Conservation (phyloP, 2,113 vertebrate genomes). For the Octodon degus region DNA sequence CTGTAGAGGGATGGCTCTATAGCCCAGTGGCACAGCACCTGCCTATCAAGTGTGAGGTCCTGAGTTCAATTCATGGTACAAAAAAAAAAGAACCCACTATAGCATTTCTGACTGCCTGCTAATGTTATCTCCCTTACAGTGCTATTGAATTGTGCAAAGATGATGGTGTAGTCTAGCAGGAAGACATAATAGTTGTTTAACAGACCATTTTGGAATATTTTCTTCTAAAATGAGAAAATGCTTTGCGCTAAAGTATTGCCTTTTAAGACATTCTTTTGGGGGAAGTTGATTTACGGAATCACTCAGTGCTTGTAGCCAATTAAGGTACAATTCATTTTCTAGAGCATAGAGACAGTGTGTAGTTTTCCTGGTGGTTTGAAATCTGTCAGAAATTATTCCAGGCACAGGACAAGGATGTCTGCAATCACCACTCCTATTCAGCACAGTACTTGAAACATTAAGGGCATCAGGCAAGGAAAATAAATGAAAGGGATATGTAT, state of each 20-base stretch:
- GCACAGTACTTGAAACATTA: too few species aligned
- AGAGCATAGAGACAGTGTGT: neutral
- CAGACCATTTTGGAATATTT: neutral
- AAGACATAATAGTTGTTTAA: conserved; percentile 18
- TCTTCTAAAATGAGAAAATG: neutral
- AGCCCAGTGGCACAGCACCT: too few species aligned
- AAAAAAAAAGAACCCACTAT: neutral
- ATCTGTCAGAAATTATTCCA: neutral
- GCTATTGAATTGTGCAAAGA: neutral
- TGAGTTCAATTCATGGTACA: too few species aligned
- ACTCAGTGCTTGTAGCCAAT: neutral
- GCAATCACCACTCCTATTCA: neutral
- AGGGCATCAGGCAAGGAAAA: too few species aligned
- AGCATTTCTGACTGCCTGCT: neutral
- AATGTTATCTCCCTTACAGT: neutral
- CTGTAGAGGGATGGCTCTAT: too few species aligned
- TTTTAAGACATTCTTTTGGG: neutral
- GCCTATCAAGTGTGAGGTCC: too few species aligned
- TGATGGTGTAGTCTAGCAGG: neutral
- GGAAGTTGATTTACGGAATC: neutral
- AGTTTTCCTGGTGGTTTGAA: neutral
- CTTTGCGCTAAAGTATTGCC: neutral
- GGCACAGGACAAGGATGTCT: neutral
- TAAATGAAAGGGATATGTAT: neutral
- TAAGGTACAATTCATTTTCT: neutral